Evolutionary conservation across 1,140 invertebrate genomes (phyloP).

Genomic region (Homalodisca vitripennis): DNA sequence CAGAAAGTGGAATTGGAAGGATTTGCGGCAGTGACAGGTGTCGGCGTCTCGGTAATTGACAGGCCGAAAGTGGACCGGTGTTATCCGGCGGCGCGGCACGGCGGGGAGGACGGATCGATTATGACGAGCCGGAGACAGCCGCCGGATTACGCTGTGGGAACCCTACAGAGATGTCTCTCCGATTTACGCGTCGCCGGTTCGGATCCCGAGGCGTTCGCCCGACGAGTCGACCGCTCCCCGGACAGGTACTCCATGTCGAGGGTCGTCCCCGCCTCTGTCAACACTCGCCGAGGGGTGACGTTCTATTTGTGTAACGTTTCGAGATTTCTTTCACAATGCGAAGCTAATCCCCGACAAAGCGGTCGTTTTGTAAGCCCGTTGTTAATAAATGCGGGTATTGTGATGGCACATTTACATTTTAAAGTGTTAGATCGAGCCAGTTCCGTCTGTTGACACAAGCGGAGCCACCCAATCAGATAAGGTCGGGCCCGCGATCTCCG

Average conservation of each 20-base stretch:
- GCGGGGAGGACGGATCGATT: no score
- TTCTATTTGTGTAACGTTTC: slow-evolving; percentile 18
- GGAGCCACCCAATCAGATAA: no score
- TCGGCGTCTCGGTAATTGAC: slow-evolving; percentile 15
- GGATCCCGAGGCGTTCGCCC: not conserved
- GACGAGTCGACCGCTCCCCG: no score
- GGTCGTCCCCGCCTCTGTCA: not conserved
- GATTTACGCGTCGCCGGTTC: not conserved
- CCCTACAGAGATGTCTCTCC: not conserved
- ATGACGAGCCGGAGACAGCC: no score
- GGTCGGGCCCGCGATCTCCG: no score
- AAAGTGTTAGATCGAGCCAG: slow-evolving; percentile 22
- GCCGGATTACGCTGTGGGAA: not conserved
- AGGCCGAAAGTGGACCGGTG: not conserved
- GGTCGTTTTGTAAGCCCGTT: slow-evolving; percentile 13
- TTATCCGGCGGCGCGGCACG: no score
- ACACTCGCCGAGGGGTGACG: not conserved
- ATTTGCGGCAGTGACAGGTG: slow-evolving; percentile 2
- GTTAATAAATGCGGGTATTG: slow-evolving; percentile 14
- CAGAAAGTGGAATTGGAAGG: not conserved
- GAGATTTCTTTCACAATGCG: slow-evolving; percentile 21
- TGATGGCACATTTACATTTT: slow-evolving; percentile 10
- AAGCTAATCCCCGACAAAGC: slow-evolving; percentile 21
- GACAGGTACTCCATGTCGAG: not conserved
- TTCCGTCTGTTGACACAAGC: no score